Conservation (phyloP, 2,797 vertebrate genomes). For the Ataeniobius toweri region DNA sequence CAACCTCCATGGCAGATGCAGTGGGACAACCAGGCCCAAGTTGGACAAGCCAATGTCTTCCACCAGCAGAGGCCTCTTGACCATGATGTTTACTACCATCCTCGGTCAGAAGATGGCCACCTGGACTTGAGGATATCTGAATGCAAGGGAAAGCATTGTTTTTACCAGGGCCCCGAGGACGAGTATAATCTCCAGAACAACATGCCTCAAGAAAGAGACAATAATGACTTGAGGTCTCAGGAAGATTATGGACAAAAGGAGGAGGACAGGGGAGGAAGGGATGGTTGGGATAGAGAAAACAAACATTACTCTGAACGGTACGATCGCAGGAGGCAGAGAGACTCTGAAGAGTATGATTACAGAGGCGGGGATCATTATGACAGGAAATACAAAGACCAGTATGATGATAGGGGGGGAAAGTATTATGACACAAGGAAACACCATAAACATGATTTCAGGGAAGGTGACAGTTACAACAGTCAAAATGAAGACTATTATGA, state of each 20-base stretch:
- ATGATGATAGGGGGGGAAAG: conserved; percentile 57
- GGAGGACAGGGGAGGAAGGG: conserved; percentile 53
- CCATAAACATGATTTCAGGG: conserved; percentile 49
- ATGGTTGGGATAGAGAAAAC: conserved; percentile 52
- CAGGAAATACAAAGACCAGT: conserved; percentile 48
- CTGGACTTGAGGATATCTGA: conserved; percentile 75
- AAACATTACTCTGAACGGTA: conserved; percentile 43
- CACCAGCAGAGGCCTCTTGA: conserved; percentile 54
- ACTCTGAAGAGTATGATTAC: conserved; percentile 53
- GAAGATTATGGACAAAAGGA: conserved; percentile 53
- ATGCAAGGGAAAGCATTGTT: conserved; percentile 77
- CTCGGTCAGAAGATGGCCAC: conserved; percentile 76
- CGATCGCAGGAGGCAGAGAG: conserved; percentile 38
- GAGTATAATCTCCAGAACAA: conserved; percentile 59
- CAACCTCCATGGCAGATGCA: conserved; percentile 62
- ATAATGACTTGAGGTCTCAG: conserved; percentile 45
- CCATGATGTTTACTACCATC: conserved; percentile 75
- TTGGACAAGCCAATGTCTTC: conserved; percentile 47
- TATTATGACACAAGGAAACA: conserved; percentile 55
- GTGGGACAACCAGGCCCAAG: conserved; percentile 57
- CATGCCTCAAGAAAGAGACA: conserved; percentile 50
- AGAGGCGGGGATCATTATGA: conserved; percentile 51
- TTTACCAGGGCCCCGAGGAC: conserved; percentile 76
- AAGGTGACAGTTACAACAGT: conserved; percentile 57
- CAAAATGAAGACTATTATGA: conserved; percentile 58